Percentiles rank a stretch among this genome's conserved stretches.
phyloP scores from a whole-genome alignment of 2,888 invertebrate genomes.

The Drosophila lutescens region DNA sequence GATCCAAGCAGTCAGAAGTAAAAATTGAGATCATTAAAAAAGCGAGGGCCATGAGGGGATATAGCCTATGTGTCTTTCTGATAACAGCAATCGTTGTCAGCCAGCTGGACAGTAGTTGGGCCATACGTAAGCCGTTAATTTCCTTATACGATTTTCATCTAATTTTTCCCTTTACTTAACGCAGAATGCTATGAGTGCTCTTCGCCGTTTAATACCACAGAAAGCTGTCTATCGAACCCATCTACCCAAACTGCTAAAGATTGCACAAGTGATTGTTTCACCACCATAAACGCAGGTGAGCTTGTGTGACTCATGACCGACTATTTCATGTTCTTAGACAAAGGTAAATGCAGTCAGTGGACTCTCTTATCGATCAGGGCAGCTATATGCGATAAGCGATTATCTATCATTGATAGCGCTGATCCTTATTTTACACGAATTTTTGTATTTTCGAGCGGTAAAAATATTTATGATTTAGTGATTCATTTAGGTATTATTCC shows the following conservation, averaged over 20 bases:
- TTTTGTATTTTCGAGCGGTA: neutral
- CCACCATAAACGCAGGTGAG: conserved; percentile 35
- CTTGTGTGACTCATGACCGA: conserved; percentile 30
- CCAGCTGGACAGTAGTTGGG: conserved; percentile 23
- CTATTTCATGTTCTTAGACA: conserved; percentile 26
- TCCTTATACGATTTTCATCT: too few relatives aligned
- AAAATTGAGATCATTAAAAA: neutral
- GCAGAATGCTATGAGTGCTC: conserved; percentile 19
- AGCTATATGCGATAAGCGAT: conserved; percentile 20
- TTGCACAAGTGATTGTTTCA: conserved; percentile 36
- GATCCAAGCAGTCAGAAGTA: conserved; percentile 11
- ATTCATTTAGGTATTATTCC: neutral
- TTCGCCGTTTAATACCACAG: neutral
- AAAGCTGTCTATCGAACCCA: conserved; percentile 4
- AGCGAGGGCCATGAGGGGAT: neutral
- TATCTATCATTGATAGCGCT: conserved; percentile 26
- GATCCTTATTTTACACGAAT: neutral
- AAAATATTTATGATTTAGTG: neutral
- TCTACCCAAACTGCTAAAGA: neutral
- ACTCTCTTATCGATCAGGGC: conserved; percentile 17
- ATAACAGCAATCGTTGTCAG: conserved; percentile 21
- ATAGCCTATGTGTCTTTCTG: conserved; percentile 3
- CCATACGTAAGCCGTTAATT: conserved; percentile 2
- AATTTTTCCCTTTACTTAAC: neutral
- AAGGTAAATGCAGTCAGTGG: conserved; percentile 12